Evolutionary conservation across 2,888 invertebrate genomes (phyloP), one percentile per base, ranked within the genome.

Genomic region (Lasioglossum marginatum): DNA sequence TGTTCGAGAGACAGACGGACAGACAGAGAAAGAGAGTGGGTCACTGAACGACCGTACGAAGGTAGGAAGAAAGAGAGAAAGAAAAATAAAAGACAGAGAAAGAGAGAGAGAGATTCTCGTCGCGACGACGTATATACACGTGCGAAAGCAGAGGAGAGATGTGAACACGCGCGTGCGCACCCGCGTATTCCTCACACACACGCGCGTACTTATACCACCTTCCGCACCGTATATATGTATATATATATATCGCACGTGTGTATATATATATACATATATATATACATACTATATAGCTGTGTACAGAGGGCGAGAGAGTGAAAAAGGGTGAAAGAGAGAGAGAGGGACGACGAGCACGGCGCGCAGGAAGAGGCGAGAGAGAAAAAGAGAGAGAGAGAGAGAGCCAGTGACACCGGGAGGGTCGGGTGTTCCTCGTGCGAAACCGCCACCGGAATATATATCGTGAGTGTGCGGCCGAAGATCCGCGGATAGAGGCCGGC

Each of bases 371-470:
- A 82, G 81, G 80, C 74, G 76, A 87, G 82, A 78, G 87, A 85
- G 82, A 85, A 78, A 27, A 0, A 70, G 57, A 75, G 75, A 75
- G 71, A 66, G 72, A 63, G 83, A 74, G 57, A 82, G 83, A 79
- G 87, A 85, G 81, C 72, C 81, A 89, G 91, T 87, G 86, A 88
- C 87, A 89, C 73, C 82, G 86, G 73, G 85, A 88, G 85, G 86
- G 79, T 88, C 87, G 84, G 82, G 81, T 85, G 85, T 83, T 86
- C 81, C 85, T 85, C 85, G 88, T 85, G 83, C 81, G 87, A 89
- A 86, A 85, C 85, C 87, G 87, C 83, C 88, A 87, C 85, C 90
- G 90, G 89, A 88, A 90, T 90, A 90, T 82, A 89, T 86, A 79
- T 86, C 74, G 88, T 82, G 83, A 72, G 85, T 77, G 89, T 82